Percentiles rank a stretch among this genome's conserved stretches.
These are phyloP conservation scores for Chelon labrosus DNA, from an alignment of 2,797 vertebrate species.

Conservation along the genomic window DNA sequence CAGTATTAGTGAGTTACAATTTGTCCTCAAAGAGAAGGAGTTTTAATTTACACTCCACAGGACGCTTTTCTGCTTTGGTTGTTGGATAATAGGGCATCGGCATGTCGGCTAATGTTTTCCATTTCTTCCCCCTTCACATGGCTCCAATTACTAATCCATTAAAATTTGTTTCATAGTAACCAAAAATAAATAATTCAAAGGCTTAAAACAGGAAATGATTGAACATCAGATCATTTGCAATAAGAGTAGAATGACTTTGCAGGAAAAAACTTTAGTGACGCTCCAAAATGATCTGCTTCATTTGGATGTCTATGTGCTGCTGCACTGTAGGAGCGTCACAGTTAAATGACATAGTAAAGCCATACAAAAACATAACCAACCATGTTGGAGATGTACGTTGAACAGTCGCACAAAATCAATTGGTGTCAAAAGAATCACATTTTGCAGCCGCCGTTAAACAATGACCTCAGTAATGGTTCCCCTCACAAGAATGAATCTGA, in stretches of 20 bases:
- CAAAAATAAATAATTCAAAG: neutral
- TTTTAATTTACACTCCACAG: neutral
- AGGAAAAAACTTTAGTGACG: too few relatives aligned
- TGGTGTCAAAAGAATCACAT: neutral
- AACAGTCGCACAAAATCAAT: too few relatives aligned
- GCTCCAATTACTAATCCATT: slow-evolving; percentile 5
- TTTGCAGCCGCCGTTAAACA: neutral
- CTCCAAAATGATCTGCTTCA: too few relatives aligned
- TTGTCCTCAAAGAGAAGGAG: neutral
- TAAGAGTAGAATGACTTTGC: too few relatives aligned
- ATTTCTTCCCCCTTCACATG: neutral
- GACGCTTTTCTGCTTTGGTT: neutral
- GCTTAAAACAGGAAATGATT: slow-evolving; percentile 1
- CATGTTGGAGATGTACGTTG: too few relatives aligned
- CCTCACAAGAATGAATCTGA: too few relatives aligned
- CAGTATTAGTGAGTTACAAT: neutral
- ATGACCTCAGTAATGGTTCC: neutral
- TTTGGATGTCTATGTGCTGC: too few relatives aligned
- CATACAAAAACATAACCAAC: too few relatives aligned
- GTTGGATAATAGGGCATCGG: neutral
- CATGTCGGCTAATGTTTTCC: neutral
- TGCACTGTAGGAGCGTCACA: too few relatives aligned
- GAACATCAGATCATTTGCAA: neutral
- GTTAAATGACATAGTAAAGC: too few relatives aligned
- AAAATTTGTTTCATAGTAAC: neutral